phyloP scores from a whole-genome alignment of 2,113 vertebrate species.

The Daubentonia madagascariensis region DNA sequence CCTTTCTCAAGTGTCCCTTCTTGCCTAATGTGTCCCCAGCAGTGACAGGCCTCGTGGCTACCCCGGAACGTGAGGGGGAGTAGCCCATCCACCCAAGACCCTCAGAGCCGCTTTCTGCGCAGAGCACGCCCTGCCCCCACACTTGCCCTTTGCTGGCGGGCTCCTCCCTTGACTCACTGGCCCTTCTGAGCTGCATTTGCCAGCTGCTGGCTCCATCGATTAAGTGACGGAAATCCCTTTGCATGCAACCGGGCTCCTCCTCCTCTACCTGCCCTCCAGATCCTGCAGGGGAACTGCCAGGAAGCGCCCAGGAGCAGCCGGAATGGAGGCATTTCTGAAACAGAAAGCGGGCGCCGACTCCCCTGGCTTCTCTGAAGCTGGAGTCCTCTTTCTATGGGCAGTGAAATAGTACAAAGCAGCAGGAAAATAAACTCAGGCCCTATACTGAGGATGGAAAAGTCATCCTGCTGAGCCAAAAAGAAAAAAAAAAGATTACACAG shows the following conservation, averaged over 20 bases:
- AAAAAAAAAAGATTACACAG: not conserved
- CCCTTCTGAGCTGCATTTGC: constrained; percentile 67
- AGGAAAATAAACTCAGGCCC: not conserved
- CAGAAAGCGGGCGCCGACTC: not conserved
- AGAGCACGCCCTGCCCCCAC: constrained; percentile 32
- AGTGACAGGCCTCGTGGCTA: not conserved
- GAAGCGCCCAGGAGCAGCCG: not conserved
- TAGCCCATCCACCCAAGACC: not conserved
- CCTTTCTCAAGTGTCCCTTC: not conserved
- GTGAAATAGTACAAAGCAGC: not conserved
- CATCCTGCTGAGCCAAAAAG: not conserved
- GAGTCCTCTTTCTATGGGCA: not conserved
- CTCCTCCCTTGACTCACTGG: constrained; percentile 56
- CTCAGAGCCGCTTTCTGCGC: not conserved
- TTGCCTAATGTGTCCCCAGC: not conserved
- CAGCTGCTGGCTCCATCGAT: constrained; percentile 73
- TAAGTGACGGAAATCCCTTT: constrained; percentile 73
- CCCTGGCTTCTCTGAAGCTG: constrained; percentile 40
- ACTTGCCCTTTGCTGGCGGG: constrained; percentile 42
- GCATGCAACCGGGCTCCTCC: constrained; percentile 51
- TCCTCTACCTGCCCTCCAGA: not conserved
- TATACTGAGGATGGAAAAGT: not conserved
- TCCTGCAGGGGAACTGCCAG: not conserved
- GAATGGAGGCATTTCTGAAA: not conserved
- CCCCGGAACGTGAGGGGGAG: not conserved